Evolutionary conservation across 2,797 vertebrate species (phyloP).

Genomic region (Mus spretus): DNA sequence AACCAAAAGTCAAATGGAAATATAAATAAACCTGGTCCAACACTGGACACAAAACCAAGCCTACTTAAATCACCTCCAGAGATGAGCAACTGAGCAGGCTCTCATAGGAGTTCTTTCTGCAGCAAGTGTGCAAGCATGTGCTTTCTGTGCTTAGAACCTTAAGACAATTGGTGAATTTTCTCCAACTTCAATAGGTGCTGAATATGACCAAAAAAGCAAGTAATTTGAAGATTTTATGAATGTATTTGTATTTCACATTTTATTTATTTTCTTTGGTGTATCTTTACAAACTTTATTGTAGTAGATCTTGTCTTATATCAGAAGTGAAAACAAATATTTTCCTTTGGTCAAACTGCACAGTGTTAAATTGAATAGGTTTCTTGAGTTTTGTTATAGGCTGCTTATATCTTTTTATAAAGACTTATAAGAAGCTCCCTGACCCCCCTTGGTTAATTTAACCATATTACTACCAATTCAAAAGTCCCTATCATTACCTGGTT

Average conservation of each 20-base stretch:
- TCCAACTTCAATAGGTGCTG: not conserved
- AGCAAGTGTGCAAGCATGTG: not conserved
- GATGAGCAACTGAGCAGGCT: not conserved
- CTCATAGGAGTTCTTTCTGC: not conserved
- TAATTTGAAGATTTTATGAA: not conserved
- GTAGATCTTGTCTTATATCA: not conserved
- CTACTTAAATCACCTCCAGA: not conserved
- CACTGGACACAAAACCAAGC: not conserved
- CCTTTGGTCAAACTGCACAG: not conserved
- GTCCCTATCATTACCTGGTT: not conserved
- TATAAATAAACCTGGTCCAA: not conserved
- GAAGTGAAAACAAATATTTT: not conserved
- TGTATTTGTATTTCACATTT: not conserved
- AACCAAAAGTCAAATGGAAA: not conserved
- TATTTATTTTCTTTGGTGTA: constrained; percentile 7
- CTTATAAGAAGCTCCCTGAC: not conserved
- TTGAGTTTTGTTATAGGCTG: not conserved
- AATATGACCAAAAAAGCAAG: not conserved
- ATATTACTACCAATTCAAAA: no score
- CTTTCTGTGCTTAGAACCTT: not conserved
- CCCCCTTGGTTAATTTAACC: not conserved
- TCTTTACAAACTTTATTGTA: not conserved
- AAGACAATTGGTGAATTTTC: not conserved
- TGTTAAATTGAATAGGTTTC: not conserved
- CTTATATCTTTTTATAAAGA: not conserved